Base-by-base conservation (phyloP, 2,113 vertebrate species). In the Vulpes ferrilata region DNA sequence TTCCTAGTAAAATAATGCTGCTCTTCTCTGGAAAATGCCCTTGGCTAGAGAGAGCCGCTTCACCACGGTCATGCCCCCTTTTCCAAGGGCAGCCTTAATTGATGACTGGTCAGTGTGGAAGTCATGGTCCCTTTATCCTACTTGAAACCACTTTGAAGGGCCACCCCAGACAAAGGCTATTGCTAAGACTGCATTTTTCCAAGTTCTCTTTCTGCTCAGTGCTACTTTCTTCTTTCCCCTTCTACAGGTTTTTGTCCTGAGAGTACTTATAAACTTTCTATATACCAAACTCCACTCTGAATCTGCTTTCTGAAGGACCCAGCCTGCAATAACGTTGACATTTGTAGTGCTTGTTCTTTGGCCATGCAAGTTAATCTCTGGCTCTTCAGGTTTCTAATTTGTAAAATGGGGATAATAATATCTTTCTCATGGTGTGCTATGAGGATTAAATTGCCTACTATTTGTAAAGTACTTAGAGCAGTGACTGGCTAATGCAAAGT, bases 351-450 rank as follows among this genome's bases (percentile, higher is more conserved):
- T 55, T 83, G 32, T 76, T 32, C 38, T 86, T 73, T 51, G 32
- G 38, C 38, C 35, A 10, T 4, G 7, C 25, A 82, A 55, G 64
- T 73, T 71, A 78, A 94, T 76, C 30, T 82, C 55, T 86, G 67
- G 20, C 6, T 83, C 67, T 60, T 94, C n/a, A 60, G 59, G 89
- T 65, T 86, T 94, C 71, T 96, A 25, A 82, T 62, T 32, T 78
- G 32, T 60, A 64, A 83, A 90, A 69, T 67, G n/a, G 1, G 16
- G n/a, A 71, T 69, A 69, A 85, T 1, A 64, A 35, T 82, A 43
- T 82, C 27, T 2, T 78, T 32, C 23, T 96, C 38, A 59, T 23
- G 15, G 23, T 83, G 74, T 83, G 2, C 20, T 67, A 2, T 32
- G 43, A 92, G 23, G 27, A 57, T 82, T 95, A 85, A 79, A 55